phyloP scores from a whole-genome alignment of 2,797 vertebrate genomes.

The Columba guinea region DNA sequence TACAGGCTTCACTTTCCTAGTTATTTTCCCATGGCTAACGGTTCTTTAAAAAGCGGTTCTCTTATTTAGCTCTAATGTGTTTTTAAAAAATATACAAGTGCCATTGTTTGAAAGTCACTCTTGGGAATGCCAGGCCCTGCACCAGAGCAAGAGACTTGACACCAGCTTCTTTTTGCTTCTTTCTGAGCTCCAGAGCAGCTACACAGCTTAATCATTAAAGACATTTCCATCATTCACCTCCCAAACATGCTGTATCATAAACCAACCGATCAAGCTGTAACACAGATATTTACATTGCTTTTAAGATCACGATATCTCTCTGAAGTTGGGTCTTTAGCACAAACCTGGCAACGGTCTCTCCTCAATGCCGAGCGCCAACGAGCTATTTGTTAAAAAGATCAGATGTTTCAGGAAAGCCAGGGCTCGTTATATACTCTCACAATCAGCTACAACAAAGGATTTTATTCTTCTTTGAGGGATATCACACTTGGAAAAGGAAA shows the following conservation, averaged over 20 bases:
- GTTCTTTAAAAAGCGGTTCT: background rate
- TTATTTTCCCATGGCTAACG: background rate
- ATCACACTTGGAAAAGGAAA: background rate
- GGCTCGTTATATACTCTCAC: background rate
- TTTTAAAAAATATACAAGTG: background rate
- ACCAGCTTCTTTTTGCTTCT: background rate
- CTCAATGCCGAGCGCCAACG: background rate
- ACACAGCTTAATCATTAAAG: conserved; percentile 6
- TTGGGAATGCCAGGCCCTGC: background rate
- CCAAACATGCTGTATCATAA: background rate
- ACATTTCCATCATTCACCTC: background rate
- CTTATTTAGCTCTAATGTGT: background rate
- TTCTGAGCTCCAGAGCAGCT: background rate
- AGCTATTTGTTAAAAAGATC: background rate
- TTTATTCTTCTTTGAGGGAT: background rate
- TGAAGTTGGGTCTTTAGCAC: background rate
- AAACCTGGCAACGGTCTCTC: background rate
- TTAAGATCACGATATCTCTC: background rate
- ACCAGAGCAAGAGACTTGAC: background rate
- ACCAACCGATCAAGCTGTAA: background rate
- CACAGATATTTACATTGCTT: background rate
- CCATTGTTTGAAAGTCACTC: background rate
- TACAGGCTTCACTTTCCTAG: background rate
- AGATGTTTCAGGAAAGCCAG: background rate
- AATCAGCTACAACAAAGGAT: background rate